Percentiles rank a stretch among this genome's conserved stretches.
phyloP scores from a whole-genome alignment of 2,888 invertebrate genomes.

The Ophion slaviceki region DNA sequence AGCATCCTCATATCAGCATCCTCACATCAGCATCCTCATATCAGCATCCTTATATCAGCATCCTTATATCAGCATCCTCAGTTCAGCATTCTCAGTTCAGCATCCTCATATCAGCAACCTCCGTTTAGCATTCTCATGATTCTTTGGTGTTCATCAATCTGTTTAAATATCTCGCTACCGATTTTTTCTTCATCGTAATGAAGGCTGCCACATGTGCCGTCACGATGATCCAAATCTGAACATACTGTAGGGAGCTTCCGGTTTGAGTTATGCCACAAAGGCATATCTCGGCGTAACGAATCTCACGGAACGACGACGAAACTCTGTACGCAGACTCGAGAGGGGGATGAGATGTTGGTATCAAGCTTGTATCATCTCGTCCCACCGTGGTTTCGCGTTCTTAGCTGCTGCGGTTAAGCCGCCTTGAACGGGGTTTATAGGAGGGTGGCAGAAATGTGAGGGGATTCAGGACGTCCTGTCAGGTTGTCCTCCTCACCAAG shows the following conservation, averaged over 20 bases:
- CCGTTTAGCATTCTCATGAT: no score
- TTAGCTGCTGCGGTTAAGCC: slow-evolving; percentile 59
- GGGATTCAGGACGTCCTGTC: slow-evolving; percentile 56
- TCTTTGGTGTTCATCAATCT: no score
- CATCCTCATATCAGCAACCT: no score
- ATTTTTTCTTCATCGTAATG: slow-evolving; percentile 15
- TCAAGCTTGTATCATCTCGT: slow-evolving; percentile 57
- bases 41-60: no score
- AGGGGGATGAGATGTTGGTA: slow-evolving; percentile 39
- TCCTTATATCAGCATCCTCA: no score
- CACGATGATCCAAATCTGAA: slow-evolving; percentile 28
- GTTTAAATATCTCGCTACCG: neutral
- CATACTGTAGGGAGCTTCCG: slow-evolving; percentile 11
- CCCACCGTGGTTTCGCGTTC: slow-evolving; percentile 49
- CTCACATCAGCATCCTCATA: no score
- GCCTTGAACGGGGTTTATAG: slow-evolving; percentile 19
- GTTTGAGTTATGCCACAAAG: slow-evolving; percentile 38
- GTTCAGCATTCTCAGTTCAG: no score
- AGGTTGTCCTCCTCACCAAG: slow-evolving; percentile 54
- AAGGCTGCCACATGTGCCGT: slow-evolving; percentile 7
- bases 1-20: no score
- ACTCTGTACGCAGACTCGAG: slow-evolving; percentile 16
- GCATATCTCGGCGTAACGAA: slow-evolving; percentile 53
- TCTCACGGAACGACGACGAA: slow-evolving; percentile 40
- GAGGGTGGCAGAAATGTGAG: slow-evolving; percentile 39